Conservation (phyloP, 2,888 invertebrate species). For the Callyntrura guangdongensis region DNA sequence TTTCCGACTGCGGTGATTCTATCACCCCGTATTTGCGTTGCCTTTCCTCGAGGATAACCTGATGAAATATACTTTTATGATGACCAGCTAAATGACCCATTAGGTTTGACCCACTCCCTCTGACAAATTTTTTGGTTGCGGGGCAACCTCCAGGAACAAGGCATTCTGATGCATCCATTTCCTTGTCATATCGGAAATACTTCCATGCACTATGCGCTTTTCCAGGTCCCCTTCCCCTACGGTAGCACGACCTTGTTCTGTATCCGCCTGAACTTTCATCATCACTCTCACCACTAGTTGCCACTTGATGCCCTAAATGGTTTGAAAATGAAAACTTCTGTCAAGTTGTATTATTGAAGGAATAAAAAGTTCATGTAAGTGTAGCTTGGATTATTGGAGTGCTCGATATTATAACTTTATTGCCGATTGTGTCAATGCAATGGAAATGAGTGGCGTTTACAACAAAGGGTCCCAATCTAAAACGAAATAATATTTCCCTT, state of each 20-base stretch:
- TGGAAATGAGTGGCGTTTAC: no score
- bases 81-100: background rate
- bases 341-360: no score
- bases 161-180: background rate
- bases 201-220: slow-evolving; percentile 3
- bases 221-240: background rate
- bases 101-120: background rate
- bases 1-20: background rate
- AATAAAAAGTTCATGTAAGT: no score
- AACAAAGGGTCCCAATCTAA: no score
- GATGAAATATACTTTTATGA: background rate
- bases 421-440: no score
- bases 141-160: slow-evolving; percentile 16
- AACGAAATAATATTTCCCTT: no score
- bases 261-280: background rate
- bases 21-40: background rate
- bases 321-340: background rate
- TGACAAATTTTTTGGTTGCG: background rate
- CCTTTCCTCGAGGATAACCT: background rate
- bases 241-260: background rate
- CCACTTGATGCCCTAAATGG: background rate
- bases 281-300: background rate
- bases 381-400: no score
- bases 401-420: no score
- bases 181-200: background rate